Evolutionary conservation across 2,797 vertebrate genomes (phyloP).

Genomic region (Hippopotamyrus pictus): DNA sequence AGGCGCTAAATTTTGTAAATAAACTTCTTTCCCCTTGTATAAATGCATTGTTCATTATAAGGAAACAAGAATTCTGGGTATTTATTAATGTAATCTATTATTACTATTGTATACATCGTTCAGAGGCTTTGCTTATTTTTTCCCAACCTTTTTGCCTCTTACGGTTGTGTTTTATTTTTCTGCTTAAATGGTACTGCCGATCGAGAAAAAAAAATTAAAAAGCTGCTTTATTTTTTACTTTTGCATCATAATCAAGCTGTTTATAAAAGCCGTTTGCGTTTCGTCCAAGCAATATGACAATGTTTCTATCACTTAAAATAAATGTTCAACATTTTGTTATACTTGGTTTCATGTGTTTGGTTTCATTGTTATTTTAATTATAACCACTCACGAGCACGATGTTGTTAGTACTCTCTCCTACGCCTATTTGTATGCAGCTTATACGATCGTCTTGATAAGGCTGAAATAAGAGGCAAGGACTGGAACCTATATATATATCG

Average conservation of each 20-base stretch:
- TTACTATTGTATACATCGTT: slow-evolving; percentile 71
- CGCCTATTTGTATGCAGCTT: not conserved
- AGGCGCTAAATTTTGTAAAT: slow-evolving; percentile 56
- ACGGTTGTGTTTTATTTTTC: slow-evolving; percentile 57
- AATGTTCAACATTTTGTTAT: slow-evolving; percentile 67
- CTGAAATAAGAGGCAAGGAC: not conserved
- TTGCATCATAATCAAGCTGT: slow-evolving; percentile 73
- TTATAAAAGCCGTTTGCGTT: slow-evolving; percentile 75
- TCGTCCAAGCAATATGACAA: slow-evolving; percentile 87
- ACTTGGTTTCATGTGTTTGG: slow-evolving; percentile 32
- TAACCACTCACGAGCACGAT: not conserved
- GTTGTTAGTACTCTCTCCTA: not conserved
- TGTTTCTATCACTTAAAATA: slow-evolving; percentile 84
- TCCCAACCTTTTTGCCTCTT: slow-evolving; percentile 75
- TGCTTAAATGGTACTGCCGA: slow-evolving; percentile 82
- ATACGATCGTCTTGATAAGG: not conserved
- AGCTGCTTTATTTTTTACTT: slow-evolving; percentile 78
- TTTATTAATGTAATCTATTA: slow-evolving; percentile 74
- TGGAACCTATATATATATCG: not conserved
- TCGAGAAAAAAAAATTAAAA: slow-evolving; percentile 65
- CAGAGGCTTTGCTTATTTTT: slow-evolving; percentile 59
- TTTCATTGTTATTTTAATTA: not conserved
- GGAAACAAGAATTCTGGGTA: slow-evolving; percentile 72
- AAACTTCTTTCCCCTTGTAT: slow-evolving; percentile 59
- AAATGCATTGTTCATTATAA: slow-evolving; percentile 63